Evolutionary conservation across 2,888 invertebrate species (phyloP).

Genomic region (Tinea pellionella): DNA sequence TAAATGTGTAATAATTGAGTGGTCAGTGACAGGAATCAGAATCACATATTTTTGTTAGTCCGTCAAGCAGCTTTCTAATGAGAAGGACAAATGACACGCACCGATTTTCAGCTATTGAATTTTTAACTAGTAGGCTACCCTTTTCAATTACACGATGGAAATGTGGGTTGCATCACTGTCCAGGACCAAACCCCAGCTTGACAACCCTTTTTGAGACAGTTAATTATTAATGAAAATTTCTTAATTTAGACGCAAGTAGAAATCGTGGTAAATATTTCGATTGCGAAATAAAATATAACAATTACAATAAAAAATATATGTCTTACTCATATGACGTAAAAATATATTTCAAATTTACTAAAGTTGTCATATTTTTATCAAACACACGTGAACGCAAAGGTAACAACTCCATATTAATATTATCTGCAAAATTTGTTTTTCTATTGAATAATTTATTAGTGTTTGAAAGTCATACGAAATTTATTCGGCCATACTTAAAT

Average conservation of each 20-base stretch:
- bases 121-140: constrained; percentile 57
- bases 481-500: too few relatives aligned
- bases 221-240: constrained; percentile 64
- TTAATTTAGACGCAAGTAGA: constrained; percentile 57
- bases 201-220: constrained; percentile 64
- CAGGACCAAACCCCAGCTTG: constrained; percentile 40
- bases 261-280: constrained; percentile 24
- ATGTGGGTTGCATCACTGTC: constrained; percentile 57
- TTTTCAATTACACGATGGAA: constrained; percentile 65
- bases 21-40: not conserved
- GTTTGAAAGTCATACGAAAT: too few relatives aligned
- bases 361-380: too few relatives aligned
- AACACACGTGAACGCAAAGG: too few relatives aligned
- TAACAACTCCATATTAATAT: too few relatives aligned
- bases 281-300: not conserved
- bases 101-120: constrained; percentile 42
- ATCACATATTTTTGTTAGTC: not conserved
- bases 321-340: constrained; percentile 7
- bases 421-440: too few relatives aligned
- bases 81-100: constrained; percentile 9
- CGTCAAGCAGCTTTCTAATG: not conserved
- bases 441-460: too few relatives aligned
- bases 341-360: not conserved
- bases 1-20: too few relatives aligned
- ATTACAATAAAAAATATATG: too few relatives aligned